Conservation (phyloP, 1,140 invertebrate species). For the Tetranychus urticae region DNA sequence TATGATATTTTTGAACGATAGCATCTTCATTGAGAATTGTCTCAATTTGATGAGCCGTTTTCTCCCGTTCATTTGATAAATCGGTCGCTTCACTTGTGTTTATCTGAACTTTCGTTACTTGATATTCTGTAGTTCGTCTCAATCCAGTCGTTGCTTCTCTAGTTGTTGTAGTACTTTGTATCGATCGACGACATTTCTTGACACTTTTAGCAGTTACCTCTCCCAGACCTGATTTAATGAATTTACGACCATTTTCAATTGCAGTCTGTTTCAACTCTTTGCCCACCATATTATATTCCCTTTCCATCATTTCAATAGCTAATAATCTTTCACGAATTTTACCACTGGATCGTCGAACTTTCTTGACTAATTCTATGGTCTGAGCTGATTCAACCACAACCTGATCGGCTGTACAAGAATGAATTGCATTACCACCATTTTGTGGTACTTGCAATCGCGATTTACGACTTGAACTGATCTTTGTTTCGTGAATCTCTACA, state of each 20-base stretch:
- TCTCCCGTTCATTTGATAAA: not conserved
- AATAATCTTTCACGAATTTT: slow-evolving; percentile 1
- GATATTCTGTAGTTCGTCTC: not conserved
- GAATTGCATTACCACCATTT: not conserved
- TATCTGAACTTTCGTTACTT: slow-evolving; percentile 12
- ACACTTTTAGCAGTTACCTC: not conserved
- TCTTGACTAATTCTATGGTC: slow-evolving; percentile 1
- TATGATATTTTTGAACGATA: slow-evolving; percentile 11
- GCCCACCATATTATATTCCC: not conserved
- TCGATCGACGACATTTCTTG: too few species aligned
- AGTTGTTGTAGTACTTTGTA: not conserved
- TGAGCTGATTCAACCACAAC: not conserved
- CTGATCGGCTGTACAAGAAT: not conserved
- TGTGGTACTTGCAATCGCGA: not conserved
- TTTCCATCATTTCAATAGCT: slow-evolving; percentile 1
- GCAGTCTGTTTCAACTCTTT: not conserved
- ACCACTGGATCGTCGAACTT: not conserved
- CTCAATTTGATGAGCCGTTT: slow-evolving; percentile 7
- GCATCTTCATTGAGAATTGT: slow-evolving; percentile 8
- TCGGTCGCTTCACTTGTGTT: slow-evolving; percentile 6
- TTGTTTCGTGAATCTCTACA: not conserved
- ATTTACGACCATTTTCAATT: not conserved
- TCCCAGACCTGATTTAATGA: too few species aligned
- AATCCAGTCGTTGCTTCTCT: not conserved
- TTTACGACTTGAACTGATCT: not conserved